Percentiles rank a stretch among this genome's conserved stretches.
phyloP scores from a whole-genome alignment of 2,797 vertebrate genomes.

The Natrix natrix region DNA sequence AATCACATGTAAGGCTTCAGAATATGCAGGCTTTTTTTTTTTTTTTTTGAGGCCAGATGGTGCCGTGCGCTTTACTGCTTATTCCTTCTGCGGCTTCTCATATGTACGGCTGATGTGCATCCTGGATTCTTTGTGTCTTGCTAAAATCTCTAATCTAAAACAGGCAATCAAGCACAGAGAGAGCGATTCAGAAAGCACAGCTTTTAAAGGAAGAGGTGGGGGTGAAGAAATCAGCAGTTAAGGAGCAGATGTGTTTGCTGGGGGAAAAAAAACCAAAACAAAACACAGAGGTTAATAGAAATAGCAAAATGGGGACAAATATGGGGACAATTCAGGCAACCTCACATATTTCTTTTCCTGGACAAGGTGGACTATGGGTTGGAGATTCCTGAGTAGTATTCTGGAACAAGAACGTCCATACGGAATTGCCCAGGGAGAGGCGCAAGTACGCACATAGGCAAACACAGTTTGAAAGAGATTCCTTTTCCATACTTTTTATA shows the following conservation, averaged over 20 bases:
- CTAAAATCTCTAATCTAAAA: constrained; percentile 79
- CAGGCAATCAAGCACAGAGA: constrained; percentile 76
- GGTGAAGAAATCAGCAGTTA: constrained; percentile 57
- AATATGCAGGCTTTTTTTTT: constrained; percentile 83
- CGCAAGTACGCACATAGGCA: neutral
- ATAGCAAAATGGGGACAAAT: constrained; percentile 57
- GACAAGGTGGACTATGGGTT: constrained; percentile 53
- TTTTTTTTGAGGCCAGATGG: constrained; percentile 93
- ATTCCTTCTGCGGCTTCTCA: constrained; percentile 92
- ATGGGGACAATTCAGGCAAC: neutral
- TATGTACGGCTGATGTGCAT: constrained; percentile 75
- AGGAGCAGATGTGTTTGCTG: constrained; percentile 65
- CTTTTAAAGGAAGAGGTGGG: constrained; percentile 62
- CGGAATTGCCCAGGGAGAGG: neutral
- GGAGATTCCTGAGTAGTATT: constrained; percentile 55
- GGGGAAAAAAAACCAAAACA: constrained; percentile 4
- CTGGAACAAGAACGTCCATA: neutral
- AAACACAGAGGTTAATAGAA: constrained; percentile 58
- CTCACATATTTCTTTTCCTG: neutral
- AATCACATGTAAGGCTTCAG: constrained; percentile 90
- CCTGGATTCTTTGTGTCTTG: constrained; percentile 79
- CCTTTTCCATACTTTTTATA: neutral
- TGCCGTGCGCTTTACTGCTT: constrained; percentile 88
- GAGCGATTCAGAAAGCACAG: constrained; percentile 74
- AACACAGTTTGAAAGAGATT: neutral